Percentiles rank a stretch among this genome's conserved stretches.
phyloP scores from a whole-genome alignment of 2,113 vertebrate species.

The Phyllostomus discolor region DNA sequence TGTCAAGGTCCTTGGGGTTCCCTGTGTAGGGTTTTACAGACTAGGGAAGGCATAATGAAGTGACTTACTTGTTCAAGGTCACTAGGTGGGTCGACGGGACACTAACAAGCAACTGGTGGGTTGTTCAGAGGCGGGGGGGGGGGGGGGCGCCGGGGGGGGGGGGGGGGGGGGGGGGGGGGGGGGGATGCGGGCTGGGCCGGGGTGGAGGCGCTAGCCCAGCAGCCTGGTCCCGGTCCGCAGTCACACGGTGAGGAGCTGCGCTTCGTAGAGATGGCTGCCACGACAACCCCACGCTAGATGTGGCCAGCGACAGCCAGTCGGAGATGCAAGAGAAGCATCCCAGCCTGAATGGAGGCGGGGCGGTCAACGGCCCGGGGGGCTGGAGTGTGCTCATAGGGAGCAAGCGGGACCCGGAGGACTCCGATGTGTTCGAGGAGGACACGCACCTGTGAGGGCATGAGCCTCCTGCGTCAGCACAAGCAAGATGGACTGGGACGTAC shows the following conservation, averaged over 20 bases:
- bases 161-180: too few species aligned
- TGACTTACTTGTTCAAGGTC: background rate
- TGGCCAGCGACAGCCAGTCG: constrained; percentile 91
- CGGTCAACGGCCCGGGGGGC: constrained; percentile 82
- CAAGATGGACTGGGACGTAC: background rate
- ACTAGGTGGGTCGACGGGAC: too few species aligned
- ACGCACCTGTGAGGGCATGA: constrained; percentile 90
- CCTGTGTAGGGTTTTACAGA: background rate
- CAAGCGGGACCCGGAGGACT: constrained; percentile 89
- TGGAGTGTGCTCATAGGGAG: constrained; percentile 94
- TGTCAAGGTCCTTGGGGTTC: background rate
- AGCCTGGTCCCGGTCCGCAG: constrained; percentile 68
- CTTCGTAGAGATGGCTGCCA: constrained; percentile 98
- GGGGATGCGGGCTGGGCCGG: background rate
- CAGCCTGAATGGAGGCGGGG: constrained; percentile 89
- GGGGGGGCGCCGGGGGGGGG: background rate
- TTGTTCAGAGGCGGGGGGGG: background rate
- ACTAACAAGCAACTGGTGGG: background rate
- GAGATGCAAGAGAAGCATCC: constrained; percentile 95
- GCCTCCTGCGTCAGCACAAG: background rate
- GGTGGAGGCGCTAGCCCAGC: background rate
- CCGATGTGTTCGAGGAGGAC: constrained; percentile 93
- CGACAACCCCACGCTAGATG: constrained; percentile 97
- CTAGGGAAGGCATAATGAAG: background rate
- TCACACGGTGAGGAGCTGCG: constrained; percentile 92